Percentiles rank a stretch among this genome's conserved stretches.
Evolutionary conservation across 2,797 vertebrate genomes (phyloP).

Genomic region (Chiroxiphia lanceolata): DNA sequence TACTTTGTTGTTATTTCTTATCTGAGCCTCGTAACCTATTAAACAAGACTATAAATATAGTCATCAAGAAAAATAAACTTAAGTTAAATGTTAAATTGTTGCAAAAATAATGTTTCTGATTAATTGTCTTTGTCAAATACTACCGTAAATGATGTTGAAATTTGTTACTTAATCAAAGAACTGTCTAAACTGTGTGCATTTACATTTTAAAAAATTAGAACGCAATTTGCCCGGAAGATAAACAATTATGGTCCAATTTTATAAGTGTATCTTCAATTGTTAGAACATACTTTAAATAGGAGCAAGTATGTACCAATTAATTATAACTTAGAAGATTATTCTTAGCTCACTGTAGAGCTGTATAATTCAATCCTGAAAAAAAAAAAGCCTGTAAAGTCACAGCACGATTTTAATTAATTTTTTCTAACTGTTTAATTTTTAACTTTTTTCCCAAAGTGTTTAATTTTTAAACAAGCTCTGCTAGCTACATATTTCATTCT

Average conservation of each 20-base stretch:
- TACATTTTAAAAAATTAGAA: constrained; percentile 70
- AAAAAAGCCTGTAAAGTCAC: constrained; percentile 38
- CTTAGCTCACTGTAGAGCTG: constrained; percentile 39
- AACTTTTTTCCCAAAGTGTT: constrained; percentile 42
- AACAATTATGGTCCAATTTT: constrained; percentile 66
- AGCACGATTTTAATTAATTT: constrained; percentile 62
- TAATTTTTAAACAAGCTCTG: constrained; percentile 48
- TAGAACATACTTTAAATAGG: constrained; percentile 63
- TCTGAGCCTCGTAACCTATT: constrained; percentile 1
- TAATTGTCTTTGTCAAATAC: constrained; percentile 48
- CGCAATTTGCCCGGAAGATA: constrained; percentile 71
- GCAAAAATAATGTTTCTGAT: constrained; percentile 38
- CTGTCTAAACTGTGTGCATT: constrained; percentile 55
- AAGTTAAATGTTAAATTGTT: constrained; percentile 27
- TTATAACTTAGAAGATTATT: constrained; percentile 68
- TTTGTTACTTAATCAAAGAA: constrained; percentile 64
- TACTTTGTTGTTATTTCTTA: not conserved
- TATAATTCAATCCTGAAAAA: constrained; percentile 48
- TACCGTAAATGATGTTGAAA: constrained; percentile 53
- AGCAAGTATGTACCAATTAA: constrained; percentile 66
- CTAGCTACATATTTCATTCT: constrained; percentile 44
- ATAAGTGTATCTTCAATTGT: constrained; percentile 60
- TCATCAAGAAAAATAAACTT: constrained; percentile 18
- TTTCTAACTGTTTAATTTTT: constrained; percentile 58
- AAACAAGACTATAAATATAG: not conserved